phyloP scores from a whole-genome alignment of 1,140 invertebrate genomes.

The Hyposmocoma kahamanoa region DNA sequence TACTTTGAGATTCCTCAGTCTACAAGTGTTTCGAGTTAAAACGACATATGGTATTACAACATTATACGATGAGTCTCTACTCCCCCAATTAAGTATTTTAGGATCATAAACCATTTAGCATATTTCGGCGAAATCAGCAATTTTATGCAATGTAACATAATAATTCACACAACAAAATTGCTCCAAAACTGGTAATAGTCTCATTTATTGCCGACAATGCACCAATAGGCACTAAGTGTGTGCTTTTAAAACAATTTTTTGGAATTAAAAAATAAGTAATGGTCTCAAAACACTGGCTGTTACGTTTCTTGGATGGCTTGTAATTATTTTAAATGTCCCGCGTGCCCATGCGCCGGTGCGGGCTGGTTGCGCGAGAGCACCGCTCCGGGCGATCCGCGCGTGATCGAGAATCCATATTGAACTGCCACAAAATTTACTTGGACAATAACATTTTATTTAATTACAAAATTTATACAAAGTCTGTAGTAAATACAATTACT shows the following conservation, averaged over 20 bases:
- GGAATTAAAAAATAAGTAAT: slow-evolving; percentile 72
- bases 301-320: slow-evolving; percentile 67
- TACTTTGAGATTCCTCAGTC: no score
- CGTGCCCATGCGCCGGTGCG: slow-evolving; percentile 39
- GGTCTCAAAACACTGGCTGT: slow-evolving; percentile 70
- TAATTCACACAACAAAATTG: slow-evolving; percentile 26
- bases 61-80: no score
- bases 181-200: slow-evolving; percentile 32
- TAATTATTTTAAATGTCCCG: slow-evolving; percentile 74
- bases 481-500: no score
- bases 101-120: not conserved
- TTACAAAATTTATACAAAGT: no score
- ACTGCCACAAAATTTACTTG: slow-evolving; percentile 25
- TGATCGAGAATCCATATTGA: slow-evolving; percentile 61
- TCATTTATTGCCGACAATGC: slow-evolving; percentile 43
- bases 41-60: no score
- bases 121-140: slow-evolving; percentile 1
- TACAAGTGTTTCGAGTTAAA: no score
- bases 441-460: slow-evolving; percentile 2
- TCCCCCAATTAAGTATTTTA: no score
- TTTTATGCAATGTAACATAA: slow-evolving; percentile 9
- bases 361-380: slow-evolving; percentile 4
- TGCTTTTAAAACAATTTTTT: slow-evolving; percentile 60
- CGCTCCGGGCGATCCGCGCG: slow-evolving; percentile 44
- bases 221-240: slow-evolving; percentile 52